These are phyloP conservation scores for Cyclina sinensis DNA, from an alignment of 1,140 invertebrate genomes.

Conservation along the genomic window DNA sequence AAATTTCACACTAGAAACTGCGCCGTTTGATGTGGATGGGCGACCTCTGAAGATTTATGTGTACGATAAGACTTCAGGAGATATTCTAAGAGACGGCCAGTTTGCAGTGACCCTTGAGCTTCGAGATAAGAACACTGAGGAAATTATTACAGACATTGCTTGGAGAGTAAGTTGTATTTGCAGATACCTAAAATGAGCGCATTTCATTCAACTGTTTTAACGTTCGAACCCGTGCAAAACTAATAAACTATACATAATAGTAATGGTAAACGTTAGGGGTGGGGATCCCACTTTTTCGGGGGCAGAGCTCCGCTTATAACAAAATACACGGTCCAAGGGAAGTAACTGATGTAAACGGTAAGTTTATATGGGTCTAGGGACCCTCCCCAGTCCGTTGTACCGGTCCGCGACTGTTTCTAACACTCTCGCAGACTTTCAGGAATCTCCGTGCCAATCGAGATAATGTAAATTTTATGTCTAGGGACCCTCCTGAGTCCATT, in stretches of 20 bases:
- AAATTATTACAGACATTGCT: slow-evolving; percentile 59
- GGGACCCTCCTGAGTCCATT: no score
- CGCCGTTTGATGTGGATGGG: slow-evolving; percentile 42
- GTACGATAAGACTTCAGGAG: slow-evolving; percentile 19
- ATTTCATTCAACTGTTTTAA: neutral
- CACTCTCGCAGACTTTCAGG: no score
- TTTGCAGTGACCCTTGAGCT: slow-evolving; percentile 68
- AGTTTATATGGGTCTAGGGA: no score
- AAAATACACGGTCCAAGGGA: no score
- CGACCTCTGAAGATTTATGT: slow-evolving; percentile 64
- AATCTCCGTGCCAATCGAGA: no score
- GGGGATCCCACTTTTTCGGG: neutral
- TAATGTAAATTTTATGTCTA: no score
- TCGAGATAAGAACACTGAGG: slow-evolving; percentile 66
- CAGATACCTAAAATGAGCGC: no score
- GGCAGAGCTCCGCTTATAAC: no score
- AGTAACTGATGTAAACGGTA: neutral
- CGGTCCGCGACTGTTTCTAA: no score
- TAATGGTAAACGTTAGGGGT: neutral
- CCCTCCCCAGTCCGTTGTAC: no score
- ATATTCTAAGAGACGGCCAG: neutral
- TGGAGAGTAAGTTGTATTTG: slow-evolving; percentile 62
- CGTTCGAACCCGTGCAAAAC: neutral
- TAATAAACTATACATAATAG: neutral
- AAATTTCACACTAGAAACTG: slow-evolving; percentile 68